A percentile compares a stretch with the other conserved stretches of the same genome.
Conservation (phyloP, 2,797 vertebrate genomes). For the Hafferia zeledoni region DNA sequence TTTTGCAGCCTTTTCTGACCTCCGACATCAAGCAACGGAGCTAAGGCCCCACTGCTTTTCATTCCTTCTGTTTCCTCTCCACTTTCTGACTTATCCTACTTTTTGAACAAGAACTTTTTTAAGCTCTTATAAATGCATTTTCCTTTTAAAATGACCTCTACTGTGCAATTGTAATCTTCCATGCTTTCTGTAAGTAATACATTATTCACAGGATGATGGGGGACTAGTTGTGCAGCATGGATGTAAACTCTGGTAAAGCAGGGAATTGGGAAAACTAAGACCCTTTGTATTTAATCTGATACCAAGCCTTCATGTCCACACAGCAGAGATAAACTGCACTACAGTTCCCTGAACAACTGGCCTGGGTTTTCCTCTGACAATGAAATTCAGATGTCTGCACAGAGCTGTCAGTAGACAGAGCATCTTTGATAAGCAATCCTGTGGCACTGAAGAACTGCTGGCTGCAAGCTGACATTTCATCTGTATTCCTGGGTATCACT, state of each 20-base stretch:
- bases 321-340: background rate
- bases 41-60: background rate
- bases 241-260: background rate
- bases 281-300: background rate
- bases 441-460: background rate
- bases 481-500: background rate
- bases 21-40: background rate
- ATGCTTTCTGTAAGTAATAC: background rate
- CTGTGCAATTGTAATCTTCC: accelerated
- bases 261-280: background rate
- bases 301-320: background rate
- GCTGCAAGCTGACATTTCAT: background rate
- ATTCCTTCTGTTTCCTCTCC: background rate
- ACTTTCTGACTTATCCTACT: background rate
- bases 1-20: background rate
- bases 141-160: background rate
- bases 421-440: background rate
- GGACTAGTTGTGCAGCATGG: background rate
- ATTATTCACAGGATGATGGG: background rate
- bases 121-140: background rate
- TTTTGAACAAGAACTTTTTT: background rate
- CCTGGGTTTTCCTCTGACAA: background rate
- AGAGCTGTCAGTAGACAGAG: background rate
- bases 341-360: background rate
- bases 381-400: background rate